Conservation (phyloP, 2,113 vertebrate genomes). For the Brachyhypopomus occidentalis region DNA sequence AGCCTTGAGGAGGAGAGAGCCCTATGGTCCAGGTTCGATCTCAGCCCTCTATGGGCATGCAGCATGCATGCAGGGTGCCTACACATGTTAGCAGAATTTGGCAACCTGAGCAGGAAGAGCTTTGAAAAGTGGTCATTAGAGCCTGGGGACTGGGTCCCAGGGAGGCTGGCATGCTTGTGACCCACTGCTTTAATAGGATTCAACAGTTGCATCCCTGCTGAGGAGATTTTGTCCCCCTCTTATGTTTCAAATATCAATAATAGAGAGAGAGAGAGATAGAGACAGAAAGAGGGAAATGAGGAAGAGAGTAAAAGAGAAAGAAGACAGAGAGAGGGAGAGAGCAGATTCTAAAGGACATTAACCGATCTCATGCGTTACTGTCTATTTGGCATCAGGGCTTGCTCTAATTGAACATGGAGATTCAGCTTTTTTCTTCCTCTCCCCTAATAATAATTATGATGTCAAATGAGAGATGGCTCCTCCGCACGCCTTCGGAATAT, state of each 20-base stretch:
- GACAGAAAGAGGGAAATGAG: neutral
- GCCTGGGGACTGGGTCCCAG: slow-evolving; percentile 60
- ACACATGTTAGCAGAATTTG: slow-evolving; percentile 56
- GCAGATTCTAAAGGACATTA: slow-evolving; percentile 69
- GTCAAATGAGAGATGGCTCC: slow-evolving; percentile 67
- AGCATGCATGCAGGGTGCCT: neutral
- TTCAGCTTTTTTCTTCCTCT: slow-evolving; percentile 67
- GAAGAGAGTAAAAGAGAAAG: neutral
- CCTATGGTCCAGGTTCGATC: neutral
- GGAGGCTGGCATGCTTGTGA: slow-evolving; percentile 48
- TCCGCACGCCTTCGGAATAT: slow-evolving; percentile 61
- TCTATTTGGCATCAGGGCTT: slow-evolving; percentile 67
- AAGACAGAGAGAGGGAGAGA: slow-evolving; percentile 5
- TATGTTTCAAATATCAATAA: slow-evolving; percentile 44
- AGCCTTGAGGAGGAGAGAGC: neutral
- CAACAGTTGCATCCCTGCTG: slow-evolving; percentile 14
- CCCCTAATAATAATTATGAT: slow-evolving; percentile 72
- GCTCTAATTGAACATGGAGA: slow-evolving; percentile 76
- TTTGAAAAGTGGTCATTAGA: slow-evolving; percentile 72
- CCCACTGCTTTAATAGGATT: slow-evolving; percentile 29
- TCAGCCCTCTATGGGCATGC: neutral
- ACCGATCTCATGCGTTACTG: slow-evolving; percentile 67
- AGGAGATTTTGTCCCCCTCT: slow-evolving; percentile 21
- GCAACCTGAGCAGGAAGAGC: slow-evolving; percentile 64
- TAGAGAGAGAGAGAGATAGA: neutral